phyloP scores from a whole-genome alignment of 2,113 vertebrate genomes.

The Carassius auratus region DNA sequence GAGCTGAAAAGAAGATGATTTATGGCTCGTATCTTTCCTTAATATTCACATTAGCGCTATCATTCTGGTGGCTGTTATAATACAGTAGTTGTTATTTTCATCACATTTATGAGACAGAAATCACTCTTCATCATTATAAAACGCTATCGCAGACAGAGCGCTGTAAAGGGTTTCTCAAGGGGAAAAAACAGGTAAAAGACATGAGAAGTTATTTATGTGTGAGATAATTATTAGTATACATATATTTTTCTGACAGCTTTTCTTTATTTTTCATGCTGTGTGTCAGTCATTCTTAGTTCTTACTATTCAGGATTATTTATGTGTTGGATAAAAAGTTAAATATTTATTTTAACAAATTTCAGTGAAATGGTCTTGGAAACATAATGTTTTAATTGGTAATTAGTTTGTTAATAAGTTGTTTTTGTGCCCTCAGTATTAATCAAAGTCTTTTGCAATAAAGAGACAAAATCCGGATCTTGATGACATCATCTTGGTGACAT shows the following conservation, averaged over 20 bases:
- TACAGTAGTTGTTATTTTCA: slow-evolving; percentile 50
- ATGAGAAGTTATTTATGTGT: slow-evolving; percentile 36
- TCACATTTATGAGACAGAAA: slow-evolving; percentile 55
- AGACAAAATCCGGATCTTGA: no score
- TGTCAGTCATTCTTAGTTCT: no score
- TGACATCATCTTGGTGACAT: no score
- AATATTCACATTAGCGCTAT: slow-evolving; percentile 39
- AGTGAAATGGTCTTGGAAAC: no score
- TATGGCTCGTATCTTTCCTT: slow-evolving; percentile 20
- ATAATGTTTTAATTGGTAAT: no score
- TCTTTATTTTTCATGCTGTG: neutral
- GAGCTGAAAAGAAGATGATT: slow-evolving; percentile 35
- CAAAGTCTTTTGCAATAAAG: no score
- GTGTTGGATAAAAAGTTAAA: no score
- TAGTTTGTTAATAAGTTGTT: no score
- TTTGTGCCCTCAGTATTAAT: no score
- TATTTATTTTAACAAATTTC: no score
- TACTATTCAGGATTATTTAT: no score
- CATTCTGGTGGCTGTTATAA: slow-evolving; percentile 40
- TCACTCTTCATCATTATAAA: slow-evolving; percentile 45
- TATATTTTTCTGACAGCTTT: neutral
- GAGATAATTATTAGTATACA: slow-evolving; percentile 46
- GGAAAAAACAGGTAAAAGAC: neutral
- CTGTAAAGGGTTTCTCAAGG: slow-evolving; percentile 56
- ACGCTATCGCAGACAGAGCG: slow-evolving; percentile 52